Percentiles rank a stretch among this genome's conserved stretches.
Evolutionary conservation across 2,888 invertebrate species (phyloP).

Genomic region (Hydroisotoma schaefferi): DNA sequence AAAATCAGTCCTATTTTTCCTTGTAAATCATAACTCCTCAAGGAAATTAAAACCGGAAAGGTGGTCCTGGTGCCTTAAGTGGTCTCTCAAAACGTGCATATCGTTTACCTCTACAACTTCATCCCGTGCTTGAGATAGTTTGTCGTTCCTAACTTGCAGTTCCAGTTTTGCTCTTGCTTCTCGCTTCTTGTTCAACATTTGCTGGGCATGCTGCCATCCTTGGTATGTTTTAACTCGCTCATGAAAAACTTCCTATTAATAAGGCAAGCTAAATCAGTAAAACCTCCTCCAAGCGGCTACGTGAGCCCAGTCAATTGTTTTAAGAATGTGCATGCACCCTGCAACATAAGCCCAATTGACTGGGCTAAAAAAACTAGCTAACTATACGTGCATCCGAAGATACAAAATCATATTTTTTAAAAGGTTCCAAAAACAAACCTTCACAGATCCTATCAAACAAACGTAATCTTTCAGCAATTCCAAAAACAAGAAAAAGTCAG

Average conservation of each 20-base stretch:
- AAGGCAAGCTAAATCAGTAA: too few species aligned
- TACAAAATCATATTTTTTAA: background rate
- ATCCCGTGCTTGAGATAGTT: slow-evolving; percentile 77
- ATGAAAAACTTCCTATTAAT: slow-evolving; percentile 66
- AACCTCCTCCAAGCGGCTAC: too few species aligned
- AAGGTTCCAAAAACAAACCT: slow-evolving; percentile 58
- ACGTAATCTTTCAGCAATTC: slow-evolving; percentile 94
- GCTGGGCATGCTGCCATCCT: slow-evolving; percentile 95
- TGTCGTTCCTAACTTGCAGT: slow-evolving; percentile 82
- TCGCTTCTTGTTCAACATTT: slow-evolving; percentile 86
- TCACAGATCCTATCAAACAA: slow-evolving; percentile 83
- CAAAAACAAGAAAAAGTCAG: slow-evolving; percentile 89
- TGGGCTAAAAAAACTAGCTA: too few species aligned
- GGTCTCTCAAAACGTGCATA: too few species aligned
- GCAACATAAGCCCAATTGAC: too few species aligned
- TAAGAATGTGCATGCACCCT: too few species aligned
- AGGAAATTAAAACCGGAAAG: too few species aligned
- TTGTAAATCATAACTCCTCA: too few species aligned
- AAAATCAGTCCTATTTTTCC: too few species aligned
- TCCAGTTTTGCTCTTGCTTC: slow-evolving; percentile 92
- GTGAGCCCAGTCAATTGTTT: too few species aligned
- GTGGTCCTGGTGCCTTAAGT: too few species aligned
- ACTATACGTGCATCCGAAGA: too few species aligned
- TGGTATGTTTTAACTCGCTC: slow-evolving; percentile 83
- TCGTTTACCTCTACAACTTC: slow-evolving; percentile 87